These are phyloP conservation scores for Cinclus mexicanus DNA, from an alignment of 2,113 vertebrate genomes.

Conservation along the genomic window DNA sequence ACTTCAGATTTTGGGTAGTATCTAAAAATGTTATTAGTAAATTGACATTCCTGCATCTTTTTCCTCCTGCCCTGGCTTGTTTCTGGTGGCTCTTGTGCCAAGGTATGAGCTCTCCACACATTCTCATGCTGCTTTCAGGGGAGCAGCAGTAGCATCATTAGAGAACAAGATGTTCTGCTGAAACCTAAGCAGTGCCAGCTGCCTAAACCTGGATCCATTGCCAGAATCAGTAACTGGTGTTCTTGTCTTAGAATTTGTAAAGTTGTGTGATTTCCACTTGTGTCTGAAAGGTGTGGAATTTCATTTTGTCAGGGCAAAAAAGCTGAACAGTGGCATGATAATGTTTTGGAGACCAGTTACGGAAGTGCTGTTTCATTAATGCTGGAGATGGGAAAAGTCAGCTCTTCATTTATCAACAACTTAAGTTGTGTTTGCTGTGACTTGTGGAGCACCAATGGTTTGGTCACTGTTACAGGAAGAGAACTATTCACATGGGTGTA, in stretches of 20 bases:
- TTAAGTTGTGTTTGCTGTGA: background rate
- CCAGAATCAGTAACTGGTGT: background rate
- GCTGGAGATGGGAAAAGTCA: background rate
- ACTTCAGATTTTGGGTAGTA: background rate
- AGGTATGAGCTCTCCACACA: background rate
- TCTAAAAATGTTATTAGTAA: background rate
- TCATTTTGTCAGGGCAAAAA: background rate
- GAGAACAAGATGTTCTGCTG: background rate
- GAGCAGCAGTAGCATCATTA: background rate
- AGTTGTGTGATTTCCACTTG: background rate
- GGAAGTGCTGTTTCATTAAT: background rate
- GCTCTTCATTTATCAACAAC: background rate
- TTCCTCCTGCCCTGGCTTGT: background rate
- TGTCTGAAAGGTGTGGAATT: background rate
- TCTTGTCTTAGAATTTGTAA: background rate
- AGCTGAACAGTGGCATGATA: accelerated
- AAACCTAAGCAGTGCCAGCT: background rate
- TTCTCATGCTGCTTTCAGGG: background rate
- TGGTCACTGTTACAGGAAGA: background rate
- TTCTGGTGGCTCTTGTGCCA: background rate
- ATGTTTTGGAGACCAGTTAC: background rate
- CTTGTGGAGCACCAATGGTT: background rate
- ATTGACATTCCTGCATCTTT: background rate
- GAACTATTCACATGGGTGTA: accelerated
- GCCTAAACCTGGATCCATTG: background rate